These are phyloP conservation scores for Lamellibrachia columna DNA, from an alignment of 2,888 invertebrate species.

Conservation along the genomic window DNA sequence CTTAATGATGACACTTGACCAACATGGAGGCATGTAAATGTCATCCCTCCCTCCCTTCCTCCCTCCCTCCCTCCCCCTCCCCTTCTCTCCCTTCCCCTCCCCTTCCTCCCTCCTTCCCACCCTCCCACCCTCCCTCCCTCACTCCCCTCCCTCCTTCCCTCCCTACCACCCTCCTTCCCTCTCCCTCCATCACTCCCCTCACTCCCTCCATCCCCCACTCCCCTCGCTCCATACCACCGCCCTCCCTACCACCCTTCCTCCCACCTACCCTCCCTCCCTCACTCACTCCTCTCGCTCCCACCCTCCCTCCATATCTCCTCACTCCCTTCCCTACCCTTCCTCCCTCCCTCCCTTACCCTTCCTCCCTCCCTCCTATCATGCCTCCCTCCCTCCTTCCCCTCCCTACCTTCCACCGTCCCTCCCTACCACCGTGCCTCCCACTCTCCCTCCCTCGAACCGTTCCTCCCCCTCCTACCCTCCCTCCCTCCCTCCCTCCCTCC, in stretches of 20 bases:
- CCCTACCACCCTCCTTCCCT: conserved; percentile 17
- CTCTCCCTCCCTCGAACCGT: conserved; percentile 13
- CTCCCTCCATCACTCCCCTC: conserved; percentile 19
- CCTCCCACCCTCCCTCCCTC: not conserved
- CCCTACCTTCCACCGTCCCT: not conserved
- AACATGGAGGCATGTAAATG: too few species aligned
- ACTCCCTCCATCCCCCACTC: conserved; percentile 21
- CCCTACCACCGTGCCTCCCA: not conserved
- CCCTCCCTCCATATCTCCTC: conserved; percentile 17
- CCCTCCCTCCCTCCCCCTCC: conserved; percentile 17
- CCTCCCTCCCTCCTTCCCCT: too few species aligned
- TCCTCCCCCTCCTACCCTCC: conserved; percentile 22
- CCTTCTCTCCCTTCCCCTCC: conserved; percentile 13
- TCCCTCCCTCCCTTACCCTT: conserved; percentile 3
- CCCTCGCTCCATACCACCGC: not conserved
- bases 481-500: conserved; percentile 25
- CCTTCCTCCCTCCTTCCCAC: conserved; percentile 16
- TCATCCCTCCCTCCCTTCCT: not conserved
- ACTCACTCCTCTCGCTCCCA: not conserved
- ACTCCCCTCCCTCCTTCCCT: conserved; percentile 20
- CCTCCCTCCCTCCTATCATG: conserved; percentile 21
- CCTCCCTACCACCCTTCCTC: not conserved
- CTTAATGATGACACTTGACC: too few species aligned
- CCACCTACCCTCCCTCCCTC: not conserved
- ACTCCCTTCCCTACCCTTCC: conserved; percentile 21